Evolutionary conservation across 2,797 vertebrate genomes (phyloP).

Genomic region (Diplodus puntazzo): DNA sequence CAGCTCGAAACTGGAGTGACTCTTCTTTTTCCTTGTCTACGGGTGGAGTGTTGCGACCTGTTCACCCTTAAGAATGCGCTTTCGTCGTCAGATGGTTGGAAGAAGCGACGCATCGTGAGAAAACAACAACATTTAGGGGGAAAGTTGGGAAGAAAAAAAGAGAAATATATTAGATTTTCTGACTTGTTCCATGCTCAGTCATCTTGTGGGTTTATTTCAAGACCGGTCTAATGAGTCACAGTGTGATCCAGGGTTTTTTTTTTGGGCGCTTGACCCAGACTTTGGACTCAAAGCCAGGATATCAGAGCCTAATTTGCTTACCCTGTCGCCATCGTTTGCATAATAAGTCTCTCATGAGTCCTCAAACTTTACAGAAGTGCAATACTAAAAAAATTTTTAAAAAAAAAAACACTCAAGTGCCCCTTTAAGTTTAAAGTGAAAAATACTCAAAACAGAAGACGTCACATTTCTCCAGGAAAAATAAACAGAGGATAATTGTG

Average conservation of each 20-base stretch:
- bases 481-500: not conserved
- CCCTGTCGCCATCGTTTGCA: not conserved
- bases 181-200: not conserved
- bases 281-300: not conserved
- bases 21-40: too few species aligned
- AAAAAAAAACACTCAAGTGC: not conserved
- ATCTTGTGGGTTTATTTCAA: too few species aligned
- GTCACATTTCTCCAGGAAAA: not conserved
- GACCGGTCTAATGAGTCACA: not conserved
- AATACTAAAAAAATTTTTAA: too few species aligned
- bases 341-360: not conserved
- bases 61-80: not conserved
- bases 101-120: not conserved
- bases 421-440: not conserved
- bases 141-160: not conserved
- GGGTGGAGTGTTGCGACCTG: not conserved
- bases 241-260: not conserved
- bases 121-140: not conserved
- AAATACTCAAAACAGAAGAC: not conserved
- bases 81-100: not conserved
- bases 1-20: too few species aligned
- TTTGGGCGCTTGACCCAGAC: too few species aligned
- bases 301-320: too few species aligned
- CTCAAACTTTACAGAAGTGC: not conserved
- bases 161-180: too few species aligned